Evolutionary conservation across 1,140 invertebrate species (phyloP).

Genomic region (Drosophila quadrilineata): DNA sequence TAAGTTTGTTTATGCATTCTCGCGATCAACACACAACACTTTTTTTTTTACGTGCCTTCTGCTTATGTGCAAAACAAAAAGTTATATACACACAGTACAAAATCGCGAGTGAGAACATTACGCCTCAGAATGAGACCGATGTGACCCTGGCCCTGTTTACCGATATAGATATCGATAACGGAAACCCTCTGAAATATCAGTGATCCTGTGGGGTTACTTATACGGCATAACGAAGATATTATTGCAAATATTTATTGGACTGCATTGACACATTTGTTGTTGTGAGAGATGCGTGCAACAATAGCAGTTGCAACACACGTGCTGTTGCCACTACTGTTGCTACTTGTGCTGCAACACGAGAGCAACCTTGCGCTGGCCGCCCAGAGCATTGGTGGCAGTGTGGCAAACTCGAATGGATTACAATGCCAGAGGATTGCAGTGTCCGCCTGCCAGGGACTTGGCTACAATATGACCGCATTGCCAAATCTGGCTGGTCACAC

Average conservation of each 20-base stretch:
- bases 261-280: background rate
- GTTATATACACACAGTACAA: background rate
- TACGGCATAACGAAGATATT: too few relatives aligned
- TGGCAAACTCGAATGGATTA: constrained; percentile 64
- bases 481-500: constrained; percentile 91
- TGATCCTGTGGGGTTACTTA: too few relatives aligned
- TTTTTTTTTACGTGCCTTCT: constrained; percentile 34
- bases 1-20: background rate
- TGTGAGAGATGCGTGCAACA: background rate
- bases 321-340: constrained; percentile 11
- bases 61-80: background rate
- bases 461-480: constrained; percentile 94
- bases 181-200: too few relatives aligned
- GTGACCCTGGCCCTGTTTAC: constrained; percentile 15
- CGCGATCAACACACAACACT: too few relatives aligned
- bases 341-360: constrained; percentile 6
- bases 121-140: constrained; percentile 25
- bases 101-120: constrained; percentile 17
- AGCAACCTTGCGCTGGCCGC: background rate
- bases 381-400: constrained; percentile 9
- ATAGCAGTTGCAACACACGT: background rate
- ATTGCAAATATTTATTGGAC: too few relatives aligned
- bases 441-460: constrained; percentile 90
- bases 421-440: constrained; percentile 91
- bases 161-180: too few relatives aligned